Percentiles rank a stretch among this genome's conserved stretches.
phyloP scores from a whole-genome alignment of 2,113 vertebrate genomes.

The Barbus barbus region DNA sequence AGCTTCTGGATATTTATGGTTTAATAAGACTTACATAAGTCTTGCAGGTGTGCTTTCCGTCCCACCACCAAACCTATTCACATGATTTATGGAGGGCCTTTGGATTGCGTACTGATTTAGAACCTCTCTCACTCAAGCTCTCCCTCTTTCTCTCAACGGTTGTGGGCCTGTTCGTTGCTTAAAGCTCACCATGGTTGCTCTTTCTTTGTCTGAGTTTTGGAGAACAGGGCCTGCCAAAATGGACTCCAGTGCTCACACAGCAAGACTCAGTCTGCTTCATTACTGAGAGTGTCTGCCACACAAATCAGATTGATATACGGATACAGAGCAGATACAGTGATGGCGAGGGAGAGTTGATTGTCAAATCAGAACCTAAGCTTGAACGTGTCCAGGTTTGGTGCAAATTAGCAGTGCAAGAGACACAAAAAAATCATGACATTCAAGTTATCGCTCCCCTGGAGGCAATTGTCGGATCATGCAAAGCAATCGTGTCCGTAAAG shows the following conservation, averaged over 20 bases:
- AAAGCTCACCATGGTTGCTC: slow-evolving; percentile 44
- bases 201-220: slow-evolving; percentile 49
- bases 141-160: slow-evolving; percentile 52
- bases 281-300: slow-evolving; percentile 73
- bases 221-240: slow-evolving; percentile 47
- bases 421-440: neutral
- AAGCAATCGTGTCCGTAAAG: neutral
- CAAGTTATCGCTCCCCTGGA: neutral
- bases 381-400: neutral
- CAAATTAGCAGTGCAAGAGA: neutral
- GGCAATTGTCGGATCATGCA: neutral
- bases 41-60: slow-evolving; percentile 84
- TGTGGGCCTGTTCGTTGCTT: slow-evolving; percentile 35
- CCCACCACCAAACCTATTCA: slow-evolving; percentile 77
- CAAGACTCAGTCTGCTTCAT: slow-evolving; percentile 59
- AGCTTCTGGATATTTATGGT: slow-evolving; percentile 81
- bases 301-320: slow-evolving; percentile 78
- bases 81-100: slow-evolving; percentile 80
- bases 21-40: slow-evolving; percentile 88
- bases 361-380: slow-evolving; percentile 64
- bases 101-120: slow-evolving; percentile 83
- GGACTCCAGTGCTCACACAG: slow-evolving; percentile 34
- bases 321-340: slow-evolving; percentile 49
- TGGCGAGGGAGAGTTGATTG: slow-evolving; percentile 67
- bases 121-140: slow-evolving; percentile 69